Evolutionary conservation across 2,888 invertebrate genomes (phyloP).

Genomic region (Melolontha melolontha): DNA sequence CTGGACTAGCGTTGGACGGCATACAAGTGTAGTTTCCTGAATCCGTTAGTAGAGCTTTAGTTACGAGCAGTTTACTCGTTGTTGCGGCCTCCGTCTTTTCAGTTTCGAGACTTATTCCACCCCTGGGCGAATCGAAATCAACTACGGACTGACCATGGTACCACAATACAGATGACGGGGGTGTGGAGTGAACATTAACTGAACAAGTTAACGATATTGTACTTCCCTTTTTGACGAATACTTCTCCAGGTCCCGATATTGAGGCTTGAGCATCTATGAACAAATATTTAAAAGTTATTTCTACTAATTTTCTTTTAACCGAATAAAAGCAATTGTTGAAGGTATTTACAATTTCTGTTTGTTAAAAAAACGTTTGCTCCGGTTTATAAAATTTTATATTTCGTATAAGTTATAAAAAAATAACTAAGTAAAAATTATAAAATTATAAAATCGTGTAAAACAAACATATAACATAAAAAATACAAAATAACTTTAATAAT

Average conservation of each 20-base stretch:
- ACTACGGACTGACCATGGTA: conserved; percentile 86
- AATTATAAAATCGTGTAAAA: too few species aligned
- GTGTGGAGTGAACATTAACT: conserved; percentile 87
- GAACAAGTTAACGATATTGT: conserved; percentile 91
- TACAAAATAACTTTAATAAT: too few species aligned
- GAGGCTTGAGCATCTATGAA: conserved; percentile 84
- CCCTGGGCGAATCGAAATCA: conserved; percentile 85
- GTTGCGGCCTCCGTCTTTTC: conserved; percentile 87
- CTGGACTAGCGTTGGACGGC: conserved; percentile 85
- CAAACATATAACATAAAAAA: too few species aligned
- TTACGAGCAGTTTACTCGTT: conserved; percentile 84
- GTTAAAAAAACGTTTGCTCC: too few species aligned
- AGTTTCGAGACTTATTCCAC: conserved; percentile 88
- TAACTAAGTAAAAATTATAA: too few species aligned
- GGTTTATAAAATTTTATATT: too few species aligned
- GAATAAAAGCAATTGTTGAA: too few species aligned
- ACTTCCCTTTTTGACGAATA: conserved; percentile 90
- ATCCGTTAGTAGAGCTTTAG: conserved; percentile 85
- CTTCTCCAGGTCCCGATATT: conserved; percentile 87
- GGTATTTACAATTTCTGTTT: too few species aligned
- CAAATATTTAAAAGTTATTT: not conserved
- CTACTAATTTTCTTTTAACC: too few species aligned
- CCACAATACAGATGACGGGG: conserved; percentile 84
- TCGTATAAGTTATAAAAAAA: too few species aligned
- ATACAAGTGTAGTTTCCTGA: conserved; percentile 93